Conservation (phyloP, 2,888 invertebrate species). For the Alcis repandata region DNA sequence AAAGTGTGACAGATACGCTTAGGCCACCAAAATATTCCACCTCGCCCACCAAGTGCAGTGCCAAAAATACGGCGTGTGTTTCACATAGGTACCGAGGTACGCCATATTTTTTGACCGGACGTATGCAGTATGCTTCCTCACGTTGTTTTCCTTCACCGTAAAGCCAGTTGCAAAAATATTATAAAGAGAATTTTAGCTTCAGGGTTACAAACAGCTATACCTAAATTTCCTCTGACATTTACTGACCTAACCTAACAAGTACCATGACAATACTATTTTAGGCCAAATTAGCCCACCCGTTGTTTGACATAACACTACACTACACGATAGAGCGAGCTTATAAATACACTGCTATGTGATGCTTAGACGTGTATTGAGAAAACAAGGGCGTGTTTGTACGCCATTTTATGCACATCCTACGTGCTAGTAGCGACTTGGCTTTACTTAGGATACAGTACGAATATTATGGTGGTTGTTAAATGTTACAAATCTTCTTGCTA, state of each 20-base stretch:
- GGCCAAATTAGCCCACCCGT: conserved; percentile 21
- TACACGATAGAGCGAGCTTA: conserved; percentile 12
- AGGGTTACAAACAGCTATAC: neutral
- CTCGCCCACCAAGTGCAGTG: too few relatives aligned
- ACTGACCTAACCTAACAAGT: neutral
- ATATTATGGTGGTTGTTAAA: conserved; percentile 1
- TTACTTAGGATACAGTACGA: conserved; percentile 21
- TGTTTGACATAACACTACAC: conserved; percentile 25
- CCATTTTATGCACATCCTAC: conserved; percentile 27
- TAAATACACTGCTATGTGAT: conserved; percentile 27
- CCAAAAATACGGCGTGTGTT: too few relatives aligned
- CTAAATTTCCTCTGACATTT: neutral
- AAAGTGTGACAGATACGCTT: too few relatives aligned
- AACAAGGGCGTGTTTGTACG: conserved; percentile 27
- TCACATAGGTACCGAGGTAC: too few relatives aligned
- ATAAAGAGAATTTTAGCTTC: too few relatives aligned
- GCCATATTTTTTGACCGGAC: too few relatives aligned
- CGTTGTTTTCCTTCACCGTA: too few relatives aligned
- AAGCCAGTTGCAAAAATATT: too few relatives aligned
- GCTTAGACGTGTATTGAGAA: conserved; percentile 21
- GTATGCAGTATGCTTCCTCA: too few relatives aligned
- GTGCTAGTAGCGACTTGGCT: conserved; percentile 23
- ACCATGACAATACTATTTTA: conserved; percentile 5
- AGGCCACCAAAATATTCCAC: too few relatives aligned
- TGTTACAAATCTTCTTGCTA: conserved; percentile 7